A percentile compares a stretch with the other conserved stretches of the same genome.
phyloP scores from a whole-genome alignment of 2,113 vertebrate genomes.

The Protobothrops mucrosquamatus region DNA sequence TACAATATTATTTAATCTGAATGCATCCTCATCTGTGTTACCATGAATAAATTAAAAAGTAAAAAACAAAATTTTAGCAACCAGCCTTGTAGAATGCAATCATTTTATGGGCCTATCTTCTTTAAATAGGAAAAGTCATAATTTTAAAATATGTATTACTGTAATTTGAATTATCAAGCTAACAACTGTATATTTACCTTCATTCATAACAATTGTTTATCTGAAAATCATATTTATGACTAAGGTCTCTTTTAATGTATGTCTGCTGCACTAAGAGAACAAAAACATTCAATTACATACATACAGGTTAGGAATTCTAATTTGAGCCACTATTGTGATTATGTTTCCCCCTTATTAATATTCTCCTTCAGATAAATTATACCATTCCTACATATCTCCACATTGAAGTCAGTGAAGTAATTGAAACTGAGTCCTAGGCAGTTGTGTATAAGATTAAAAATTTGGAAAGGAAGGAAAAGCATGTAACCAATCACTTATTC shows the following conservation, averaged over 20 bases:
- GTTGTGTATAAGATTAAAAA: background rate
- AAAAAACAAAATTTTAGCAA: background rate
- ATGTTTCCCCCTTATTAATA: background rate
- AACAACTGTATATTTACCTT: background rate
- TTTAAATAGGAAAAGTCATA: background rate
- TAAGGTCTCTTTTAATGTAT: background rate
- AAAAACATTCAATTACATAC: background rate
- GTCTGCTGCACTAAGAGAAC: background rate
- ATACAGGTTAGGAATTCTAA: accelerated
- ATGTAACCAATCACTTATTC: background rate
- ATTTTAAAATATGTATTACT: background rate
- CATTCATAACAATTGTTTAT: background rate
- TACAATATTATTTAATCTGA: background rate
- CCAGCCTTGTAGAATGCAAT: accelerated
- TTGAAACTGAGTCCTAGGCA: background rate
- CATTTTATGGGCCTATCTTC: accelerated
- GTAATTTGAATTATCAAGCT: background rate
- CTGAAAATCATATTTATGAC: background rate
- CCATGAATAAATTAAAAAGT: background rate
- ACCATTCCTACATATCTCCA: background rate
- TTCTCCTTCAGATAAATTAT: background rate
- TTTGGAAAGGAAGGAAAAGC: background rate
- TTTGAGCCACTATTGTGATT: background rate
- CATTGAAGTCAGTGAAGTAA: background rate
- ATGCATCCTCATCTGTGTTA: background rate